Evolutionary conservation across 2,113 vertebrate species (phyloP).

Genomic region (Cranoglanis bouderius): DNA sequence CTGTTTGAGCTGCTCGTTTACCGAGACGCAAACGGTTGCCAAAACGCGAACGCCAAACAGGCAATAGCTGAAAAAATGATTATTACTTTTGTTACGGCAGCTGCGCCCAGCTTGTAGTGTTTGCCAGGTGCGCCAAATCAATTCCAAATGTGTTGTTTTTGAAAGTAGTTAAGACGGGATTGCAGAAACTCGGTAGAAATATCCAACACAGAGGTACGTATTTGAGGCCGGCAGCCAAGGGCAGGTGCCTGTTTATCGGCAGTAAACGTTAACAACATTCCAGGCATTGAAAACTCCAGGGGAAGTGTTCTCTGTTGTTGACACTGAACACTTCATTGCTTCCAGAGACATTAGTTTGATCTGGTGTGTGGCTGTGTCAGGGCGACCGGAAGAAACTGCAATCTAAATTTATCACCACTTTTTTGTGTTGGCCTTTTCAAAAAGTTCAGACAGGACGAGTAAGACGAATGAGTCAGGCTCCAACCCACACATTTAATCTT

Average conservation of each 20-base stretch:
- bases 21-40: background rate
- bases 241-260: slow-evolving; percentile 2
- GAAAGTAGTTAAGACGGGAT: slow-evolving; percentile 1
- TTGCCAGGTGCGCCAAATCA: background rate
- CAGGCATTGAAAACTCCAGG: slow-evolving; percentile 10
- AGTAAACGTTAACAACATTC: slow-evolving; percentile 20
- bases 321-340: slow-evolving; percentile 10
- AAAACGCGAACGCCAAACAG: slow-evolving; percentile 16
- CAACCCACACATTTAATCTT: slow-evolving; percentile 42
- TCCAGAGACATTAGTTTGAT: slow-evolving; percentile 23
- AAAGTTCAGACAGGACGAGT: slow-evolving; percentile 3
- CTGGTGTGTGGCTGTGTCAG: slow-evolving; percentile 6
- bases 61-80: slow-evolving; percentile 16
- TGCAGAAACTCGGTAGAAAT: slow-evolving; percentile 2
- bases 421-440: slow-evolving; percentile 12
- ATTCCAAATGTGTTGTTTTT: slow-evolving; percentile 6
- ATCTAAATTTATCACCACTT: slow-evolving; percentile 11
- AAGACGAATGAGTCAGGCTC: slow-evolving; percentile 13
- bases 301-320: slow-evolving; percentile 4
- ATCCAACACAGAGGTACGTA: background rate
- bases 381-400: background rate
- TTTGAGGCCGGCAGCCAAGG: background rate
- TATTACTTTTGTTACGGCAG: slow-evolving; percentile 20
- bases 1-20: slow-evolving; percentile 5
- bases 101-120: slow-evolving; percentile 9